A percentile compares a stretch with the other conserved stretches of the same genome.
Conservation (phyloP, 2,797 vertebrate species). For the Fundulus diaphanus region DNA sequence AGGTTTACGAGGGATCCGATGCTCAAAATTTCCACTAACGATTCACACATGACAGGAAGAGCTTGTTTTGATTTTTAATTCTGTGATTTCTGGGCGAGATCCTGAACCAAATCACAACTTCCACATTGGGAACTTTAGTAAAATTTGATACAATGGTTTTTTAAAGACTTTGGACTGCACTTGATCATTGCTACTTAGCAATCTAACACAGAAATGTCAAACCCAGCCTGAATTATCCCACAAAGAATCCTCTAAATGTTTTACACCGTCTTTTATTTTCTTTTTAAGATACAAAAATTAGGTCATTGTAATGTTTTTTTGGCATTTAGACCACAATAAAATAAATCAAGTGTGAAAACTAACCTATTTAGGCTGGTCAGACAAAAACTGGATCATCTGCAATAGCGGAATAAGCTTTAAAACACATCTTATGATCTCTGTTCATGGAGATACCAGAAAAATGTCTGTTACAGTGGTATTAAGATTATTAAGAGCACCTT, state of each 20-base stretch:
- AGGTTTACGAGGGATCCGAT: constrained; percentile 75
- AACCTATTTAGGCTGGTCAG: too few relatives aligned
- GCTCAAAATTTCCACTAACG: constrained; percentile 72
- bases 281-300: neutral
- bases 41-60: constrained; percentile 63
- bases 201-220: neutral
- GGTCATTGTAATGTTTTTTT: neutral
- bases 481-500: neutral
- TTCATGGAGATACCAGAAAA: neutral
- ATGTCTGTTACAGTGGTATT: neutral
- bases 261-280: neutral
- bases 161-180: neutral
- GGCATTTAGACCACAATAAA: neutral
- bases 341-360: neutral
- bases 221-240: neutral
- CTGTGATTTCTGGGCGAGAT: neutral
- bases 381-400: neutral
- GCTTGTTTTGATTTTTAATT: constrained; percentile 17
- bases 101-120: neutral
- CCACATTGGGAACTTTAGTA: neutral
- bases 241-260: neutral
- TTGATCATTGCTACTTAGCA: neutral
- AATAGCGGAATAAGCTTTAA: neutral
- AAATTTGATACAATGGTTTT: neutral
- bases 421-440: neutral